Conservation (phyloP, 2,113 vertebrate genomes). For the Cheilinus undulatus region DNA sequence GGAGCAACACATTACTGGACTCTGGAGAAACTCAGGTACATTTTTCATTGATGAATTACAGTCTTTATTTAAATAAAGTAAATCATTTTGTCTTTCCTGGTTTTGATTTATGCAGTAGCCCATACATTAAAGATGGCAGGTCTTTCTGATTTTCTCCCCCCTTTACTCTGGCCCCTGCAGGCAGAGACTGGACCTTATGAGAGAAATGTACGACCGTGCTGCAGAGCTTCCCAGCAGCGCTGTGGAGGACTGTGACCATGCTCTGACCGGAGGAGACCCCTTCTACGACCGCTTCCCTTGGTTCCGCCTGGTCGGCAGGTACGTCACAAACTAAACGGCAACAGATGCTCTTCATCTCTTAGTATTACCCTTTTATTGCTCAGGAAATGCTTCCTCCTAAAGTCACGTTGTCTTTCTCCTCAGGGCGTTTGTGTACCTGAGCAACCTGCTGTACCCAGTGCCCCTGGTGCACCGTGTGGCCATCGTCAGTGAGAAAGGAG, state of each 20-base stretch:
- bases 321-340: conserved; percentile 48
- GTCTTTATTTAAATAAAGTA: too few species aligned
- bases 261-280: conserved; percentile 94
- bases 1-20: conserved; percentile 99
- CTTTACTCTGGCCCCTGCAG: conserved; percentile 74
- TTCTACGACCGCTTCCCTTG: conserved; percentile 99
- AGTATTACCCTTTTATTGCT: background rate
- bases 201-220: conserved; percentile 97
- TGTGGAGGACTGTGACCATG: conserved; percentile 94
- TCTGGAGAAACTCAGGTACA: conserved; percentile 94
- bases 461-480: conserved; percentile 96
- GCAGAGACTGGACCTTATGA: conserved; percentile 96
- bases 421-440: conserved; percentile 98
- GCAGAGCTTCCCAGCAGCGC: conserved; percentile 94
- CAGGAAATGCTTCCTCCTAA: background rate
- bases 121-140: background rate
- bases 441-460: conserved; percentile 97
- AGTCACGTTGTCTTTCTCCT: conserved; percentile 33
- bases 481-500: conserved; percentile 97
- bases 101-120: background rate
- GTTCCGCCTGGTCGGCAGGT: conserved; percentile 99
- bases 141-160: background rate
- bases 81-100: too few species aligned
- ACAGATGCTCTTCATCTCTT: background rate
- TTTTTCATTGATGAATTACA: too few species aligned